Base-by-base conservation (phyloP, 2,113 vertebrate genomes). In the Ascaphus truei region DNA sequence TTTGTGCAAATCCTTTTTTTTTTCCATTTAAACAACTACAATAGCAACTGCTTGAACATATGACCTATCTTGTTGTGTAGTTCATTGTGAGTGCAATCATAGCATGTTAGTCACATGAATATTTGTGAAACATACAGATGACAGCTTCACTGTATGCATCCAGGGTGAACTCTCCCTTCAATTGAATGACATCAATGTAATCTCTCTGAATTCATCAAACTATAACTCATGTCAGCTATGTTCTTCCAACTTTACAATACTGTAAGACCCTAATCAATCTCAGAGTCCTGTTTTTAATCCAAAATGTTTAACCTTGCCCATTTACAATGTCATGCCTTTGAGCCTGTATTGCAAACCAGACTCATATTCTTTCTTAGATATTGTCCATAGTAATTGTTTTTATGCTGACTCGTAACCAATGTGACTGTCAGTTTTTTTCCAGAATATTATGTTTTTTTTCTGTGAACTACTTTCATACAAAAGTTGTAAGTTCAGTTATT, bases 261-360 rank as follows among this genome's bases (percentile, higher is more conserved):
- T 81, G 74, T 66, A 81, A 77, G 73, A 78, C 80, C 75, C 73
- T 77, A 88, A 83, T 85, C 83, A 86, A 84, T 86, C 83, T 86
- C 78, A 72, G 71, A 85, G 75, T 81, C 81, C 82, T 80, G 72
- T 82, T 86, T 88, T 88, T 88, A 85, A 89, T 85, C 80, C 79
- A 77, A 81, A 86, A 84, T 84, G 72, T 83, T 86, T 88, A 86
- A 85, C 77, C 82, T 86, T 85, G 82, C 51, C 74, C 73, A 79
- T 84, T 87, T 84, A 83, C 76, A 81, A 84, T 84, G 85, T 76
- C 79, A 76, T 76, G 60, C 53, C 78, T 82, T 75, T 74, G 73
- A 84, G 68, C 55, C 72, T 63, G 30, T 68, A 75, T 48, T 81
- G 69, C 56, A 82, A 82, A 77, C 62, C 76, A 73, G 72, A 74